Evolutionary conservation across 2,797 vertebrate genomes (phyloP).

Genomic region (Urosaurus nigricauda): DNA sequence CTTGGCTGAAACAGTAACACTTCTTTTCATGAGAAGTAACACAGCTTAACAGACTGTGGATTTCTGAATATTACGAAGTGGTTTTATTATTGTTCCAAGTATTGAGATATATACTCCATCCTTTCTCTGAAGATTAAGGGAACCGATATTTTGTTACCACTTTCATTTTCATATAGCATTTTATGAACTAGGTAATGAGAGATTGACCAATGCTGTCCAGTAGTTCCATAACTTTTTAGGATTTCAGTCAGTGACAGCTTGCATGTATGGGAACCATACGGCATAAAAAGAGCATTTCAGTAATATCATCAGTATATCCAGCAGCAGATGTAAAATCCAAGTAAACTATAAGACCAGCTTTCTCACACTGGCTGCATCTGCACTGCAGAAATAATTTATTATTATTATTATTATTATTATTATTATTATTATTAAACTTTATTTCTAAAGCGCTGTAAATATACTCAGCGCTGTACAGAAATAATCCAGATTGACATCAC

Average conservation of each 20-base stretch:
- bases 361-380: not conserved
- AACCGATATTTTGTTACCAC: not conserved
- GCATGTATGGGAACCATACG: not conserved
- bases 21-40: not conserved
- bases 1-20: not conserved
- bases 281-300: not conserved
- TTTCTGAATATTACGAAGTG: conserved; percentile 20
- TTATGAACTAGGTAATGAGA: not conserved
- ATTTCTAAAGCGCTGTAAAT: too few species aligned
- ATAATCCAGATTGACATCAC: too few species aligned
- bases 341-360: not conserved
- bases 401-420: too few species aligned
- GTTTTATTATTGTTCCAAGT: not conserved
- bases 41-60: conserved; percentile 8
- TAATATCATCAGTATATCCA: not conserved
- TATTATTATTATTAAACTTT: too few species aligned
- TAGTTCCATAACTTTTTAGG: not conserved
- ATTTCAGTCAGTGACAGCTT: not conserved
- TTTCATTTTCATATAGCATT: not conserved
- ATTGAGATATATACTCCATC: not conserved
- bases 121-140: not conserved
- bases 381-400: too few species aligned
- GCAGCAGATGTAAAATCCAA: not conserved
- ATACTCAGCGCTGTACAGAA: too few species aligned
- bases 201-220: not conserved